A percentile compares a stretch with the other conserved stretches of the same genome.
These are phyloP conservation scores for Xenopus petersii DNA, from an alignment of 2,797 vertebrate genomes.

Conservation along the genomic window DNA sequence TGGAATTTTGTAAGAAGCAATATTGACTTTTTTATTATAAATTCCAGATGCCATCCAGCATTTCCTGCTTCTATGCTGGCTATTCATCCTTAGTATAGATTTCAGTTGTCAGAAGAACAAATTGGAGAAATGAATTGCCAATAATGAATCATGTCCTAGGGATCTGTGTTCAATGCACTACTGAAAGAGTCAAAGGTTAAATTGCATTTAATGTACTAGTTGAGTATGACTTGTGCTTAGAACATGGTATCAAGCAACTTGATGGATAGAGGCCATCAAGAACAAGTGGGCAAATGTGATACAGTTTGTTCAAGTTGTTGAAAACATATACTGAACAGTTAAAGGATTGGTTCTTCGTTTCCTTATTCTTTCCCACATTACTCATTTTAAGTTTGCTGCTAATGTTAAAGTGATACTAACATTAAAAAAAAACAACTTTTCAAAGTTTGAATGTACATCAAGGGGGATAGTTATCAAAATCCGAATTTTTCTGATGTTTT, in stretches of 20 bases:
- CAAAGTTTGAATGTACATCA: no score
- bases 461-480: no score
- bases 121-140: constrained; percentile 11
- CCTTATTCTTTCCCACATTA: constrained; percentile 9
- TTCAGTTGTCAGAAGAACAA: constrained; percentile 6
- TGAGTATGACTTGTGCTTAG: not conserved
- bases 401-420: not conserved
- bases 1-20: no score
- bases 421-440: no score
- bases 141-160: constrained; percentile 20
- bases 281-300: constrained; percentile 19
- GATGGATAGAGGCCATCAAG: constrained; percentile 3
- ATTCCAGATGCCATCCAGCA: constrained; percentile 14
- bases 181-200: not conserved
- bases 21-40: constrained; percentile 1
- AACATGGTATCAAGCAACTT: not conserved
- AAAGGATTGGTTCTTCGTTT: not conserved
- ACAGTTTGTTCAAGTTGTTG: constrained; percentile 17
- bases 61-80: not conserved
- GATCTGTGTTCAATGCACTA: not conserved
- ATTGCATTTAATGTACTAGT: not conserved
- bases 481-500: no score
- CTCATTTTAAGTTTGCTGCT: constrained; percentile 8
- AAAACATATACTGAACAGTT: constrained; percentile 4
- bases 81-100: not conserved